Conservation (phyloP, 2,113 vertebrate genomes). For the Rhabdomys dilectus region DNA sequence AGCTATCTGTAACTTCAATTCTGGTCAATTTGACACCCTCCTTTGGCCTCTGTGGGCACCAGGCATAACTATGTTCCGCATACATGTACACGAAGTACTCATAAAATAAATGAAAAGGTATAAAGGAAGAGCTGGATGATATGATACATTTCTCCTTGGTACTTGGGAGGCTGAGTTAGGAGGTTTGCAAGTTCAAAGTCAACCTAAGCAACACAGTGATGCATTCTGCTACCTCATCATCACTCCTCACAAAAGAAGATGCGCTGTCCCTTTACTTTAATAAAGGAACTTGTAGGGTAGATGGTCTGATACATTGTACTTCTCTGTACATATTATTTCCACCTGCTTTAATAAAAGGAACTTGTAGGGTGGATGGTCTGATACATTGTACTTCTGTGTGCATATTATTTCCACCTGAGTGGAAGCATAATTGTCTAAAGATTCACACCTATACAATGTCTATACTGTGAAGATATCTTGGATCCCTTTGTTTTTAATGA, state of each 20-base stretch:
- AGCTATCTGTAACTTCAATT: neutral
- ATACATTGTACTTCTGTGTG: neutral
- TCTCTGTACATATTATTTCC: neutral
- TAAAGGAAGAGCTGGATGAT: neutral
- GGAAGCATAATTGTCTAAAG: neutral
- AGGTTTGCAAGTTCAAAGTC: neutral
- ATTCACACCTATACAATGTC: neutral
- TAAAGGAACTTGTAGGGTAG: neutral
- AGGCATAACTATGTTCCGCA: neutral
- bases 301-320: neutral
- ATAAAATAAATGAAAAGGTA: neutral
- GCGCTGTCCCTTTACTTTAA: neutral
- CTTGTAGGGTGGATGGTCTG: neutral
- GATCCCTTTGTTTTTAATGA: neutral
- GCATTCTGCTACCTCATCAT: neutral
- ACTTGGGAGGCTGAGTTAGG: neutral
- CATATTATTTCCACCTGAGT: neutral
- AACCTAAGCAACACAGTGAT: neutral
- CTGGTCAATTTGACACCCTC: neutral
- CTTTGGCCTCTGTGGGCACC: neutral
- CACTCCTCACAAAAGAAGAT: neutral
- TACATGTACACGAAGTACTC: neutral
- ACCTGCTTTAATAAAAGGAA: neutral
- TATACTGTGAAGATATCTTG: neutral
- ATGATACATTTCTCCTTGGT: neutral